Conservation (phyloP, 2,888 invertebrate species). For the Heliconius sara region DNA sequence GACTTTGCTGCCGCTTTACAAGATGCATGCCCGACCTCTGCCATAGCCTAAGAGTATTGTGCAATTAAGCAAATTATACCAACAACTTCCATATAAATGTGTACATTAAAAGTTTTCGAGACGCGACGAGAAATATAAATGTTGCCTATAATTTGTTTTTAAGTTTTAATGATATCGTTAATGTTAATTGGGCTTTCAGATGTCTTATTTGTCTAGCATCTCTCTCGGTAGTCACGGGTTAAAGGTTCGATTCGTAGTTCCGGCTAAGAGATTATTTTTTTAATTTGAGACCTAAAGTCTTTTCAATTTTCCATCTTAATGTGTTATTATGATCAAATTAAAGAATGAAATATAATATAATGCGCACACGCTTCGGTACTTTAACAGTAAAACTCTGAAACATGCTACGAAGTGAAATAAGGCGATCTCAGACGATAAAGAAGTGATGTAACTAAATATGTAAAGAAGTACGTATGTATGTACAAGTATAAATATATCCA, state of each 20-base stretch:
- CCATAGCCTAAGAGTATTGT: constrained; percentile 44
- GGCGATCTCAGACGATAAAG: no score
- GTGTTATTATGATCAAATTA: no score
- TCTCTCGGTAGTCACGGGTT: neutral
- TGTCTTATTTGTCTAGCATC: neutral
- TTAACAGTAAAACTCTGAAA: neutral
- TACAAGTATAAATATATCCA: no score
- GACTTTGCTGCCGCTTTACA: constrained; percentile 42
- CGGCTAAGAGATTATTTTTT: neutral
- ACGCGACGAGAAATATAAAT: constrained; percentile 19
- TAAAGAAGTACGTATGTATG: no score
- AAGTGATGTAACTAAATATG: no score
- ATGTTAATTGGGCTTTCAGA: neutral
- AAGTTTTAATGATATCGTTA: constrained; percentile 35
- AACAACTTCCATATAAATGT: constrained; percentile 34
- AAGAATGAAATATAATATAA: neutral
- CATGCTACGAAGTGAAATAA: no score
- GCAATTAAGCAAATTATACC: constrained; percentile 44
- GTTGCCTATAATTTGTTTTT: constrained; percentile 30
- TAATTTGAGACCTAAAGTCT: no score
- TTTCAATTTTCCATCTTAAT: no score
- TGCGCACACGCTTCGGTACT: neutral
- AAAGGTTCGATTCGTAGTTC: neutral
- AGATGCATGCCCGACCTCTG: constrained; percentile 44
- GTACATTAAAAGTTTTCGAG: constrained; percentile 34